phyloP scores from a whole-genome alignment of 1,140 invertebrate genomes.

The Prorops nasuta region DNA sequence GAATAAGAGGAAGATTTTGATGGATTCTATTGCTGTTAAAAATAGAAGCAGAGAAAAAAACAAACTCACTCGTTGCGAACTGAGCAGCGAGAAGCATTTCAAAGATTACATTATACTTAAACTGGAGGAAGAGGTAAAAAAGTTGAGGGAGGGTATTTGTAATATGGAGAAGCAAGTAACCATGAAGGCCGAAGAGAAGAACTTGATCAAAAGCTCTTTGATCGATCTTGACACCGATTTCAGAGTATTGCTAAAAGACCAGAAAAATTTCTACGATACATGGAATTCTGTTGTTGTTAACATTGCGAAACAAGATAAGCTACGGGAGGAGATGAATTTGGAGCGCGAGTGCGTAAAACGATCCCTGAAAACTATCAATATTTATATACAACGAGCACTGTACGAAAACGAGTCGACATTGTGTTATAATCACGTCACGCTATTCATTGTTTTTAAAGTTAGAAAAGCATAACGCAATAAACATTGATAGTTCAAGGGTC shows the following conservation, averaged over 20 bases:
- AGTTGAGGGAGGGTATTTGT: constrained; percentile 54
- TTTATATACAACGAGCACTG: too few species aligned
- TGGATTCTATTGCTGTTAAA: constrained; percentile 52
- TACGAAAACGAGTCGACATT: too few species aligned
- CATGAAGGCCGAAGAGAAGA: constrained; percentile 52
- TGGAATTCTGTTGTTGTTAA: constrained; percentile 72
- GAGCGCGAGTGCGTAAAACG: constrained; percentile 62
- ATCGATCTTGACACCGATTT: constrained; percentile 68
- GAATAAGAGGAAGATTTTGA: constrained; percentile 53
- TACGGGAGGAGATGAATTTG: constrained; percentile 60
- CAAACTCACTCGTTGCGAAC: constrained; percentile 46
- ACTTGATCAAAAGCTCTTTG: constrained; percentile 51
- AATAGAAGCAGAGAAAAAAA: constrained; percentile 59
- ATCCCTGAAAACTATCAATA: too few species aligned
- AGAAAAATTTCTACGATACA: constrained; percentile 64
- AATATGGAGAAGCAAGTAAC: constrained; percentile 52
- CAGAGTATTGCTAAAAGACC: constrained; percentile 67
- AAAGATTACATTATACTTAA: constrained; percentile 58
- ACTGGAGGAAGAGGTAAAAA: constrained; percentile 57
- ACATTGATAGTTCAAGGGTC: too few species aligned
- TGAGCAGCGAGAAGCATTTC: constrained; percentile 56
- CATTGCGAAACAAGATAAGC: constrained; percentile 67
- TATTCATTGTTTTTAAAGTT: too few species aligned
- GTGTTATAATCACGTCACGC: too few species aligned
- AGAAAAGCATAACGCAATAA: too few species aligned